Evolutionary conservation across 30 jellyfish, hydroid and myxozoan species (phyloP), one percentile per base, ranked within the genome.

Genomic region (Cassiopea xamachana): DNA sequence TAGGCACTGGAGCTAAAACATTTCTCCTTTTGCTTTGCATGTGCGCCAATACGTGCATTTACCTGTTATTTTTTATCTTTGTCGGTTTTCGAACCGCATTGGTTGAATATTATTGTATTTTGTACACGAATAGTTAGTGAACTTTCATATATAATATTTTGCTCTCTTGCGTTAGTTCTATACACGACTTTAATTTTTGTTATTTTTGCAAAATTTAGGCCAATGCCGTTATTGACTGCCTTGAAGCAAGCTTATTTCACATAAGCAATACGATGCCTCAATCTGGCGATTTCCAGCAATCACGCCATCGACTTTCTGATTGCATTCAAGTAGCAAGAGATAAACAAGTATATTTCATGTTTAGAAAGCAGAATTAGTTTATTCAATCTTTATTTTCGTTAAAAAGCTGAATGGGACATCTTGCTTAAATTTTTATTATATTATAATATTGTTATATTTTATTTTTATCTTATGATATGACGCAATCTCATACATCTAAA

Each of bases 181-280:
- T n/a, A n/a, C n/a, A n/a, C n/a, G n/a, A n/a, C n/a, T 2, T 62
- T 62, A 2, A 17, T 62, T 62, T 62, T 62, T 17, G 43, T 62
- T 62, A 27, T 9, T 51, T 51, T 51, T 4, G 9, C 9, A 51
- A 51, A n/a, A n/a, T n/a, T 7, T 73, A 96, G 99, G 96, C 98
- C 50, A 89, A 89, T 74, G 97, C 96, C 1, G 98, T 96, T 60
- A 93, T 96, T 10, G 97, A 96, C 70, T 83, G 98, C 43, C 86
- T 96, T 14, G 99, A 96, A 79, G 98, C 98, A 48, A 89, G 98
- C 87, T 45, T 85, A 60, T 96, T 69, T 61, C 85, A 89, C 46
- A 58, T 96, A 15, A 82, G 48, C 73, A 27, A 80, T 72, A 83
- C 98, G 46, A 69, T 90, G 61, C 80, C 98, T 4, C 47, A 83